These are phyloP conservation scores for Lottia gigantea DNA, from an alignment of 2,888 invertebrate genomes.

Conservation along the genomic window DNA sequence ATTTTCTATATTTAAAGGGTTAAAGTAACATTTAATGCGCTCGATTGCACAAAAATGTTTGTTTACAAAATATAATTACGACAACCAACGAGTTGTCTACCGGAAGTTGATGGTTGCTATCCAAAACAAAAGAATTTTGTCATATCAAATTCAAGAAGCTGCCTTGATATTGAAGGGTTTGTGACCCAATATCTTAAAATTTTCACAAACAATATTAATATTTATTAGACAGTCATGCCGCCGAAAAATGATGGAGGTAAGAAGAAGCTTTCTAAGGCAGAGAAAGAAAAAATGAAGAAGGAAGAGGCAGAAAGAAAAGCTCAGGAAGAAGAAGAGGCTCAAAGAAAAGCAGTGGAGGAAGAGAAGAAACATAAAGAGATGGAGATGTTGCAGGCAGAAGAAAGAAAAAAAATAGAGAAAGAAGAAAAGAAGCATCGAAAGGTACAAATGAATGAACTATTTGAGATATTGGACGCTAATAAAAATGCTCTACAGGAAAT, in stretches of 20 bases:
- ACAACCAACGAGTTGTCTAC: not conserved
- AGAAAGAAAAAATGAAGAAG: slow-evolving; percentile 60
- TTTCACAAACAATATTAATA: too few relatives aligned
- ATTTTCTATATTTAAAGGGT: too few relatives aligned
- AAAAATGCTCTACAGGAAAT: slow-evolving; percentile 37
- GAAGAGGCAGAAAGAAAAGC: slow-evolving; percentile 62
- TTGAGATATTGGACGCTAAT: slow-evolving; percentile 50
- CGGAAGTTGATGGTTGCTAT: slow-evolving; percentile 6
- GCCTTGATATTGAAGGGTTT: too few relatives aligned
- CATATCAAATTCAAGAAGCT: too few relatives aligned
- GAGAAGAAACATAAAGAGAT: slow-evolving; percentile 43
- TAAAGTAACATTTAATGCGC: too few relatives aligned
- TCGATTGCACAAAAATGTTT: too few relatives aligned
- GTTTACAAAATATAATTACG: too few relatives aligned
- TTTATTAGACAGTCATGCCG: not conserved
- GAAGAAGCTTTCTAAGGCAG: slow-evolving; percentile 59
- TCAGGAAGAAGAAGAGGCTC: slow-evolving; percentile 60
- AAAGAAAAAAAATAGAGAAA: slow-evolving; percentile 50
- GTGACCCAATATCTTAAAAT: too few relatives aligned
- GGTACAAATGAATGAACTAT: slow-evolving; percentile 57
- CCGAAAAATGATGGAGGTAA: slow-evolving; percentile 35
- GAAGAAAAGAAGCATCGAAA: slow-evolving; percentile 62
- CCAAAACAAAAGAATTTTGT: not conserved
- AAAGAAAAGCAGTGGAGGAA: slow-evolving; percentile 42
- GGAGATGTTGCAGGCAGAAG: slow-evolving; percentile 48